These are phyloP conservation scores for Halcyon chelicuti DNA, from an alignment of 2,797 vertebrate species.

Conservation along the genomic window DNA sequence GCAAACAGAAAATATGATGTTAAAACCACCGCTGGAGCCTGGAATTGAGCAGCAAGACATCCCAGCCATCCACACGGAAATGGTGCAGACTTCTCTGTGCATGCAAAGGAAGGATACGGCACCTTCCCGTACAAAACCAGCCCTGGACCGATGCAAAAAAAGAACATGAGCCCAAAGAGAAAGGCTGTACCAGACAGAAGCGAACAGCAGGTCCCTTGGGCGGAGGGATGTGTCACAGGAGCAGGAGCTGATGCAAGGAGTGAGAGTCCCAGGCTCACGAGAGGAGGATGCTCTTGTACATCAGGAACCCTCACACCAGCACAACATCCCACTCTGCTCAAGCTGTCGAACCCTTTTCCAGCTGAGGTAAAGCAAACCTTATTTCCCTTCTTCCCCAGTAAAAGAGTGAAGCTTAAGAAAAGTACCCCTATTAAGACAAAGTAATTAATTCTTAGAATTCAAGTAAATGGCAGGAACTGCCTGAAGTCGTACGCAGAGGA, in stretches of 20 bases:
- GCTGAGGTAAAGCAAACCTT: not conserved
- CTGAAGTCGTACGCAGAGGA: not conserved
- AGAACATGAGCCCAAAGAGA: not conserved
- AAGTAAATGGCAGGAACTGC: not conserved
- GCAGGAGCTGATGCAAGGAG: not conserved
- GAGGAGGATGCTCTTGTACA: not conserved
- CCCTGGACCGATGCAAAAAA: not conserved
- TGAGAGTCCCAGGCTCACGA: not conserved
- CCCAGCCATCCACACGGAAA: not conserved
- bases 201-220: not conserved
- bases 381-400: not conserved
- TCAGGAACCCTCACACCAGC: not conserved
- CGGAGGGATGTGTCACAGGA: not conserved
- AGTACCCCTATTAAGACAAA: slow-evolving; percentile 27
- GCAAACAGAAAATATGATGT: not conserved
- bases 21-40: not conserved
- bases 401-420: not conserved
- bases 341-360: not conserved
- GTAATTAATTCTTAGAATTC: not conserved
- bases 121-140: not conserved
- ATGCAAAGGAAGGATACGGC: not conserved
- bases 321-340: not conserved
- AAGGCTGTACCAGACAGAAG: not conserved
- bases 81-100: not conserved
- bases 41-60: not conserved